A percentile compares a stretch with the other conserved stretches of the same genome.
Evolutionary conservation across 2,797 vertebrate species (phyloP).

Genomic region (Microhierax caerulescens): DNA sequence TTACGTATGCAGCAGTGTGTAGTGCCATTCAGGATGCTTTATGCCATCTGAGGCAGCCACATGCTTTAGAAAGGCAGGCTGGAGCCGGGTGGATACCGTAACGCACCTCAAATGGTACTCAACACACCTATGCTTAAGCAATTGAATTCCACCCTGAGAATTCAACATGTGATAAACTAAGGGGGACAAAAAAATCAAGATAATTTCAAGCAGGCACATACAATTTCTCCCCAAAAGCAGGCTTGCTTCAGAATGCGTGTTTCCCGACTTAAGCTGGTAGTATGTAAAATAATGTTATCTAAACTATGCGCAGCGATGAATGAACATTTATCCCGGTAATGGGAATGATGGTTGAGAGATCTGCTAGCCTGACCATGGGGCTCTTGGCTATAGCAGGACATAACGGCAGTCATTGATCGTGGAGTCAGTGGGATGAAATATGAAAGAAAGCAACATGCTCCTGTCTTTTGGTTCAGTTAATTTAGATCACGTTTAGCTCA

Average conservation of each 20-base stretch:
- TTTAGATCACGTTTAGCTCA: neutral
- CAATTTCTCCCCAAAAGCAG: neutral
- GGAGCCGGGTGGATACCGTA: neutral
- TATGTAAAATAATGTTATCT: neutral
- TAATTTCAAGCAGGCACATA: neutral
- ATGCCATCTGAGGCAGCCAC: neutral
- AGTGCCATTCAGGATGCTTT: neutral
- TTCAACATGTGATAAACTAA: neutral
- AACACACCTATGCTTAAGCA: neutral
- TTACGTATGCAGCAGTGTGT: rapidly evolving
- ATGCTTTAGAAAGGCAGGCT: neutral
- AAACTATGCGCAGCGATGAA: neutral
- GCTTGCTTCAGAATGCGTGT: neutral
- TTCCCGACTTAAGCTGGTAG: neutral
- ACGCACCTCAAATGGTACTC: neutral
- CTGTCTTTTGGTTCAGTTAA: neutral
- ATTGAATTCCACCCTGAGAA: neutral
- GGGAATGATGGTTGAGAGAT: neutral
- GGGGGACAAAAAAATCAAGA: rapidly evolving
- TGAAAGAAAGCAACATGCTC: neutral
- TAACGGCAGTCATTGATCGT: neutral
- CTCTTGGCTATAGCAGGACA: rapidly evolving
- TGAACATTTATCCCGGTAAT: neutral
- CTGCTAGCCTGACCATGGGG: neutral
- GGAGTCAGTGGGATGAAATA: neutral